Evolutionary conservation across 2,888 invertebrate genomes (phyloP).

Genomic region (Apamea monoglypha): DNA sequence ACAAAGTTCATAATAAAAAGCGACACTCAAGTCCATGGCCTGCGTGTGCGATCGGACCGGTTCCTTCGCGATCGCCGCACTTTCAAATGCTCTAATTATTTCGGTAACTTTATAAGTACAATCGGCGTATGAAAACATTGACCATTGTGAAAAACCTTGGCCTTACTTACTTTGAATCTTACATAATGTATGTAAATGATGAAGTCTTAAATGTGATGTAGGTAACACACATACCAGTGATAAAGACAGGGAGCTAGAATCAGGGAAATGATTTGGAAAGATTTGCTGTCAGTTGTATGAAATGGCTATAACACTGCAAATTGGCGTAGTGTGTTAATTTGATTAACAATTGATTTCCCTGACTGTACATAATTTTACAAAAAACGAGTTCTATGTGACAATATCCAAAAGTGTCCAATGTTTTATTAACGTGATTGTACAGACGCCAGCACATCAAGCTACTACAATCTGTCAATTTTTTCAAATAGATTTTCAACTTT

Average conservation of each 20-base stretch:
- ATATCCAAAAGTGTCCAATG: not conserved
- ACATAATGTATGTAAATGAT: not conserved
- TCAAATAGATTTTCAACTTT: too few species aligned
- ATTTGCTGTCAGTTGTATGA: not conserved
- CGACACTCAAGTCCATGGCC: constrained; percentile 14
- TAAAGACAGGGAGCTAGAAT: not conserved
- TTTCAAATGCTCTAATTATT: constrained; percentile 57
- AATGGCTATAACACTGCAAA: not conserved
- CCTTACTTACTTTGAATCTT: not conserved
- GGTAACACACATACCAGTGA: not conserved
- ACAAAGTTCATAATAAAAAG: constrained; percentile 26
- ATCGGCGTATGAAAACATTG: not conserved
- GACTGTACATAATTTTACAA: not conserved
- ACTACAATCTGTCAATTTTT: too few species aligned
- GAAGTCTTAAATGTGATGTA: not conserved
- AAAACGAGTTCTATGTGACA: too few species aligned
- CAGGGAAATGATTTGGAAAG: not conserved
- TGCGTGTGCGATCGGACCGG: constrained; percentile 31
- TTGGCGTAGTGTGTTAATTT: not conserved
- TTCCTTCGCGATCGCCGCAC: constrained; percentile 41
- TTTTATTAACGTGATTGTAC: not conserved
- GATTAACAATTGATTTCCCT: too few species aligned
- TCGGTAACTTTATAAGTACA: constrained; percentile 1
- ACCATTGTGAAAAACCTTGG: not conserved
- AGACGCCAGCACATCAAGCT: too few species aligned